Percentiles rank a stretch among this genome's conserved stretches.
These are phyloP conservation scores for mouse (Mus musculus) DNA, from an alignment of 2,113 vertebrate genomes.

Conservation along the genomic window DNA sequence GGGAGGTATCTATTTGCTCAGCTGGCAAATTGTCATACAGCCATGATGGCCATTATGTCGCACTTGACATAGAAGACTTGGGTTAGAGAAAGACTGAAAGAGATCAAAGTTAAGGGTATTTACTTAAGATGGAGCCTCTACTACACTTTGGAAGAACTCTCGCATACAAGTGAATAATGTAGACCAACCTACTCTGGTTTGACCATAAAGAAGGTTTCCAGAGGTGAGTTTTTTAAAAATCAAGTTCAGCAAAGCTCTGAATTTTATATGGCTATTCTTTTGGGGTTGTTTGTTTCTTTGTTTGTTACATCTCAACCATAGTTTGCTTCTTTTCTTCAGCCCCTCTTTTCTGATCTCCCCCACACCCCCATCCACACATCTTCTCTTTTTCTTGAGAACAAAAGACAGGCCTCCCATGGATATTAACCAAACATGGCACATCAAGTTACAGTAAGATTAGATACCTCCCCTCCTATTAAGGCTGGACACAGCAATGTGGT, in stretches of 20 bases:
- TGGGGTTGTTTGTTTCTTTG: neutral
- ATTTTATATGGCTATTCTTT: neutral
- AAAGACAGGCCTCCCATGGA: neutral
- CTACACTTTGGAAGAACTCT: neutral
- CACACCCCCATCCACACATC: neutral
- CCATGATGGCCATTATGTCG: too few relatives aligned
- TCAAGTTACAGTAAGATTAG: neutral
- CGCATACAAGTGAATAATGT: neutral
- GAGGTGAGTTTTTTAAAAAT: neutral
- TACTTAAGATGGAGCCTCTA: neutral
- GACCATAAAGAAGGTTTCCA: neutral
- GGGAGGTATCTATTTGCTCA: neutral
- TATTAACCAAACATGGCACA: neutral
- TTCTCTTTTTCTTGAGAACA: neutral
- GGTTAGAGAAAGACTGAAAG: neutral
- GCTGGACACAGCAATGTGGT: neutral
- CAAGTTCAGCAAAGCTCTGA: neutral
- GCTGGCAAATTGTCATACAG: too few relatives aligned
- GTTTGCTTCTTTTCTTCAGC: neutral
- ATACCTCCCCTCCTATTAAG: neutral
- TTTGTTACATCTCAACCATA: neutral
- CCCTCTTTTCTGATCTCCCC: neutral
- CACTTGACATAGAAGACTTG: neutral
- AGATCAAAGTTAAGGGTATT: neutral
- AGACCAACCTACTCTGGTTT: neutral